Conservation (phyloP, 2,797 vertebrate species). For the Cyprinella venusta region DNA sequence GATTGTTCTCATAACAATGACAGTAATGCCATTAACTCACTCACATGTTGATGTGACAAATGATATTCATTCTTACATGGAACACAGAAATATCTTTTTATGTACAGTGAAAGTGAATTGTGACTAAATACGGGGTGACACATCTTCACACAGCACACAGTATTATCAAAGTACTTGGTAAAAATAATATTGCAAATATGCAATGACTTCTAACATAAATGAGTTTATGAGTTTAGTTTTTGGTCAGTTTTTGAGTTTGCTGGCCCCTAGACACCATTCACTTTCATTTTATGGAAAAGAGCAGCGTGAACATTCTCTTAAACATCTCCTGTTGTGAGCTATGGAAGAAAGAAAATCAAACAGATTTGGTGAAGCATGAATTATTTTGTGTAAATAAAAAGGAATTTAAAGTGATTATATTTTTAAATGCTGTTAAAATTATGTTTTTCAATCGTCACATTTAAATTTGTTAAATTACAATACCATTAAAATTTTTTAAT, state of each 20-base stretch:
- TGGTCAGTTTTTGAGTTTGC: neutral
- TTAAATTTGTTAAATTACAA: neutral
- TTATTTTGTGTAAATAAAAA: neutral
- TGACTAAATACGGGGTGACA: neutral
- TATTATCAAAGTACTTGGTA: neutral
- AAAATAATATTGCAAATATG: neutral
- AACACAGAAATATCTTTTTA: neutral
- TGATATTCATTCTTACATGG: neutral
- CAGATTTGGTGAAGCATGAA: neutral
- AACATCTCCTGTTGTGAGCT: neutral
- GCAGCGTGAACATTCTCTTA: neutral
- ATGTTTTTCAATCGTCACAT: neutral
- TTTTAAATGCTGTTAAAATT: neutral
- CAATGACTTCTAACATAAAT: neutral
- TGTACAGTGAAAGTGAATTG: neutral
- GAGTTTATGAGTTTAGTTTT: too few species aligned
- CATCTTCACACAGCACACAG: neutral
- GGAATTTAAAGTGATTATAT: neutral
- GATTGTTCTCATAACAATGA: neutral
- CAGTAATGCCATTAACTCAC: neutral
- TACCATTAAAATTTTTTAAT: accelerated
- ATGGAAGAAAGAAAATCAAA: neutral
- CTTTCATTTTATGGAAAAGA: neutral
- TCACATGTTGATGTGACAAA: neutral
- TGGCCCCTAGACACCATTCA: neutral